Base-by-base conservation (phyloP, 1,140 invertebrate genomes). In the Drosophila erecta region DNA sequence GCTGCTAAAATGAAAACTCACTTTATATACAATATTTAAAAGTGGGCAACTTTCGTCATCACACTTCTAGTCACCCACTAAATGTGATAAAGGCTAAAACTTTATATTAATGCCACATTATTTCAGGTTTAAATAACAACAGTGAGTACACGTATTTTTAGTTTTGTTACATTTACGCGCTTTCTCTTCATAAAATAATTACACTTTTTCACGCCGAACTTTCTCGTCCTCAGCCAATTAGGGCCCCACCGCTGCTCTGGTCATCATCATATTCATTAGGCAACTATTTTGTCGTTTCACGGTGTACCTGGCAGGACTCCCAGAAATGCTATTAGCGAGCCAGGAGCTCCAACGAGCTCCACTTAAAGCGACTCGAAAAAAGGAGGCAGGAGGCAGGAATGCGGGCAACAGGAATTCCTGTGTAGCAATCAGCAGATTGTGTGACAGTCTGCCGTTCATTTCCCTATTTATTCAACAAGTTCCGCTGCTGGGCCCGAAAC, bases 401-500 rank as follows among this genome's bases (percentile, higher is more conserved):
- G 20, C 3, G 46, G 22, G 46, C 43, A 41, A 65, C 35, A 81
- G 83, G 75, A 86, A 75, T 79, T 86, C 84, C 83, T 76, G 78
- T 55, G 62, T 59, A 73, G 81, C 81, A 85, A 85, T 85, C 81
- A 85, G 81, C 50, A 76, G 56, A 69, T 66, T 76, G 72, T 76
- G 40, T 58, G 44, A 59, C 73, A 76, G 62, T 80, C 65, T 70
- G 77, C 64, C 74, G 61, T 83, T 70, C 84, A 79, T 87, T 87
- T 87, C 84, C 83, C 86, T 89, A 83, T 87, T 87, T 89, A 87
- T 87, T 87, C 79, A 87, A 87, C 83, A 87, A 87, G 84, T 87
- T 87, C 79, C 83, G 75, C 30, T 55, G 22, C 11, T 15, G 56
- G 50, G 44, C 49, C 57, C 76, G 30, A 85, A 76, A 83, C 74